phyloP scores from a whole-genome alignment of 2,113 vertebrate genomes.

The Thoracochromis brauschi region DNA sequence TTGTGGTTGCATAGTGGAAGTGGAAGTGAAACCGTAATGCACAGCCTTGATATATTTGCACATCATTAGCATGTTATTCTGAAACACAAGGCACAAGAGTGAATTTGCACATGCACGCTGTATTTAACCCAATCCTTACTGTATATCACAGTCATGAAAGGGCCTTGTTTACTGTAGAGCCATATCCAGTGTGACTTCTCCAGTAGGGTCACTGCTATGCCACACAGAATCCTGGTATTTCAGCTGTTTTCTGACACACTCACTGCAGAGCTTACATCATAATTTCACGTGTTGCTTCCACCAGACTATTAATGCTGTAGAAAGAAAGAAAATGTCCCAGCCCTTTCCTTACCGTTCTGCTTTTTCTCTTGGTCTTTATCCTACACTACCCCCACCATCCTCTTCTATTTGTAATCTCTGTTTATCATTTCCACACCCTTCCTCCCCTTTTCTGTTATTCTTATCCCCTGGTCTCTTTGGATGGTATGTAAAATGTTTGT shows the following conservation, averaged over 20 bases:
- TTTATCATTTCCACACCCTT: not conserved
- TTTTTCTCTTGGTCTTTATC: not conserved
- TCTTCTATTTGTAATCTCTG: not conserved
- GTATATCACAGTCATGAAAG: not conserved
- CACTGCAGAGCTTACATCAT: slow-evolving; percentile 22
- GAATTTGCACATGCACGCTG: not conserved
- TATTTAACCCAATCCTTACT: not conserved
- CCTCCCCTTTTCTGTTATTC: not conserved
- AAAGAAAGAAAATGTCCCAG: not conserved
- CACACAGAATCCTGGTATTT: slow-evolving; percentile 30
- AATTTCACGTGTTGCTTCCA: slow-evolving; percentile 30
- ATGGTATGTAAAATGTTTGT: slow-evolving; percentile 11
- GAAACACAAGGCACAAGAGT: not conserved
- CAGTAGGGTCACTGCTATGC: slow-evolving; percentile 3
- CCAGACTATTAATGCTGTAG: slow-evolving; percentile 3
- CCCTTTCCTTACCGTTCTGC: not conserved
- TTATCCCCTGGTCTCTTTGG: not conserved
- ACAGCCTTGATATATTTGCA: not conserved
- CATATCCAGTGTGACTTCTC: not conserved
- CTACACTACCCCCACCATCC: not conserved
- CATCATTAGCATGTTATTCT: not conserved
- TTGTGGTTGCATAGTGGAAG: not conserved
- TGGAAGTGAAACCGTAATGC: slow-evolving; percentile 27
- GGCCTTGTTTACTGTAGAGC: not conserved
- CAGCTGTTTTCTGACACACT: slow-evolving; percentile 12